Conservation (phyloP, 2,797 vertebrate species). For the Chrysocyon brachyurus region DNA sequence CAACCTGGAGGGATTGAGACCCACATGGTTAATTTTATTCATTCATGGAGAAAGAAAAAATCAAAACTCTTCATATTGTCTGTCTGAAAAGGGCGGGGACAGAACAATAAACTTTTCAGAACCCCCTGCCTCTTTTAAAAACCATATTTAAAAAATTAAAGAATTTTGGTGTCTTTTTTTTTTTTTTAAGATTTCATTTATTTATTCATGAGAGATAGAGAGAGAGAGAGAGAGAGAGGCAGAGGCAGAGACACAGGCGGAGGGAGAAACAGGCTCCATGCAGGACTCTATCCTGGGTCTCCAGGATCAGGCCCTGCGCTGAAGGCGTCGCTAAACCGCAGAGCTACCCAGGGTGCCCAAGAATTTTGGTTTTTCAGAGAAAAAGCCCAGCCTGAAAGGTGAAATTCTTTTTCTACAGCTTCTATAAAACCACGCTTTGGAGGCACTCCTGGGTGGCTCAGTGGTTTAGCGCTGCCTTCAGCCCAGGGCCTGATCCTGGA, state of each 20-base stretch:
- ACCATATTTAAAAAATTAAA: conserved; percentile 1
- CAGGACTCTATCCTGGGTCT: no score
- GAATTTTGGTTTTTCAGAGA: conserved; percentile 12
- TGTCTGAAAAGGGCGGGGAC: neutral
- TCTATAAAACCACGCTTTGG: neutral
- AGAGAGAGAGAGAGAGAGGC: no score
- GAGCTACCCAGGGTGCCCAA: neutral
- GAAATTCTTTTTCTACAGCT: neutral
- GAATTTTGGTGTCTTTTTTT: neutral
- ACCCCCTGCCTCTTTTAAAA: neutral
- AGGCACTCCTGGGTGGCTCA: no score
- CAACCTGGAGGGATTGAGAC: neutral
- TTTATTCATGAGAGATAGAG: no score
- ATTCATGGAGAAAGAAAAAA: conserved; percentile 33
- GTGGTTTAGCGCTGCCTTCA: no score
- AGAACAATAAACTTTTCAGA: conserved; percentile 40
- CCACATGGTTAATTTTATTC: conserved; percentile 56
- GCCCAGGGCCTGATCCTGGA: no score
- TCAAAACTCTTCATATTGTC: neutral
- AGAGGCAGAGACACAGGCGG: no score
- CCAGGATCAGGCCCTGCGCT: no score
- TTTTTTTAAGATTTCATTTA: no score
- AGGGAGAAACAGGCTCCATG: no score
- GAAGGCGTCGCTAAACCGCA: no score
- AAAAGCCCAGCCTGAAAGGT: neutral